These are phyloP conservation scores for Hemibagrus guttatus DNA, from an alignment of 2,797 vertebrate genomes.

Conservation along the genomic window DNA sequence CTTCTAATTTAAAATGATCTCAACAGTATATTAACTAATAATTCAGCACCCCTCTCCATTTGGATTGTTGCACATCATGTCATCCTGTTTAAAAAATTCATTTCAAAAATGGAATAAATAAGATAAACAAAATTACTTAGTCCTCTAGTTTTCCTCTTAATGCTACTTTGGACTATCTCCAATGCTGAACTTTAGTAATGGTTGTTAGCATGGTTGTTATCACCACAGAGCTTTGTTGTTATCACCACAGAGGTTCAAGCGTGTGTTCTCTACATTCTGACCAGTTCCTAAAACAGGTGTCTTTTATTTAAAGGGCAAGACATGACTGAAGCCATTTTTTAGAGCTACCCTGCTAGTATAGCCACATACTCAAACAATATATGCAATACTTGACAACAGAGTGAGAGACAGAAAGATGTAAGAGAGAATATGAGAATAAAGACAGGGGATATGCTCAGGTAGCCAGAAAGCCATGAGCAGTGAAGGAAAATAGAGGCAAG, in stretches of 20 bases:
- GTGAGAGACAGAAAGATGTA: background rate
- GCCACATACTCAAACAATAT: too few species aligned
- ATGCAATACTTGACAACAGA: background rate
- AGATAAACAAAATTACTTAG: background rate
- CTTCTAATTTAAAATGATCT: too few species aligned
- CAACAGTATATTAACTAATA: too few species aligned
- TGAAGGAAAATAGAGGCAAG: background rate
- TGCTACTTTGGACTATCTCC: background rate
- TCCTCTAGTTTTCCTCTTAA: background rate
- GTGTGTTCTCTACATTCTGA: background rate
- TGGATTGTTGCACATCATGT: too few species aligned
- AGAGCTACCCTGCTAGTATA: background rate
- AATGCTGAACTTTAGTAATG: background rate
- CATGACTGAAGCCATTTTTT: background rate
- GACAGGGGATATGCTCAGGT: conserved; percentile 16
- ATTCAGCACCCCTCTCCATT: too few species aligned
- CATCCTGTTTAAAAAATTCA: too few species aligned
- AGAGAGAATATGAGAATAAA: conserved; percentile 1
- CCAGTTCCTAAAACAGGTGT: background rate
- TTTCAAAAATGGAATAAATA: background rate
- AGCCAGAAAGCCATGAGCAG: conserved; percentile 6
- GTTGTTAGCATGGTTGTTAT: background rate
- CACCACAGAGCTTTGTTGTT: background rate
- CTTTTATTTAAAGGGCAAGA: background rate
- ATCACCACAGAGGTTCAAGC: background rate